Conservation (phyloP, 53 echinoderm and acorn worm genomes). For the Crossaster papposus region DNA sequence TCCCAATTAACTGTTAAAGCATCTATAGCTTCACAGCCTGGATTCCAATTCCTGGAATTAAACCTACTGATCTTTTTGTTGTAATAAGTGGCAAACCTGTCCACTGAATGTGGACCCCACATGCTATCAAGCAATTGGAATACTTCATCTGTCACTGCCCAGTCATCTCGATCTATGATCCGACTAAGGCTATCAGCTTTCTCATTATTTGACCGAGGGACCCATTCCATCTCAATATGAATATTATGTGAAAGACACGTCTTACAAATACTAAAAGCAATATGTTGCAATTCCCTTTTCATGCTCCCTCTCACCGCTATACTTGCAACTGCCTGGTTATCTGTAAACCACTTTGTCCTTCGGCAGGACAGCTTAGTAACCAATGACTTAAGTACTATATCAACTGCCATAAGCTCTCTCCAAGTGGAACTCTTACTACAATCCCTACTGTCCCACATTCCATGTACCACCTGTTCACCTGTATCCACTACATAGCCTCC, state of each 20-base stretch:
- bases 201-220: constrained; percentile 18
- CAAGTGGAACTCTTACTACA: constrained; percentile 37
- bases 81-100: constrained; percentile 40
- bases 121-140: background rate
- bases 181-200: constrained; percentile 31
- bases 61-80: constrained; percentile 35
- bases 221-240: constrained; percentile 7
- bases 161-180: constrained; percentile 19
- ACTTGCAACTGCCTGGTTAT: constrained; percentile 36
- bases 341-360: constrained; percentile 21
- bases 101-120: constrained; percentile 43
- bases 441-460: no score
- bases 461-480: background rate
- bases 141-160: constrained; percentile 2
- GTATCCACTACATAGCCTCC: constrained; percentile 40
- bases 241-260: background rate
- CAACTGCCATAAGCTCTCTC: constrained; percentile 50
- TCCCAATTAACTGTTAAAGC: constrained; percentile 41
- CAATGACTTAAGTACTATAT: constrained; percentile 13
- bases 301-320: constrained; percentile 28
- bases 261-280: constrained; percentile 22
- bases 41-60: constrained; percentile 57
- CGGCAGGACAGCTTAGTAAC: constrained; percentile 6
- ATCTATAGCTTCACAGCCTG: constrained; percentile 38
- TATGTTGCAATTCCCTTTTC: constrained; percentile 5